phyloP scores from a whole-genome alignment of 2,888 invertebrate genomes.

The Chloroclysta siterata region DNA sequence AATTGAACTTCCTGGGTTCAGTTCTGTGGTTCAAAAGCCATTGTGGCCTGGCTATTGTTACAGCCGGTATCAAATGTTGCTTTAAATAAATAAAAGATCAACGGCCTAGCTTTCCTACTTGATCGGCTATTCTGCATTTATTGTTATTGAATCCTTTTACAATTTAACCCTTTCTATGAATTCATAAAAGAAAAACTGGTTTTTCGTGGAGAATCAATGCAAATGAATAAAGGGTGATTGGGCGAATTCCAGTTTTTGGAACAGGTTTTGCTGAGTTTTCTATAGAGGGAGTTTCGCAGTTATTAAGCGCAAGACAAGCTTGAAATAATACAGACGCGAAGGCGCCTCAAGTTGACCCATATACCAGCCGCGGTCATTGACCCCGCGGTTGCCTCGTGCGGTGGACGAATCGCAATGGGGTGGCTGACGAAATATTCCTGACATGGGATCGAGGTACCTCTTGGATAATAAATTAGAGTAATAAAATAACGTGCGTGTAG shows the following conservation, averaged over 20 bases:
- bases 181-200: constrained; percentile 58
- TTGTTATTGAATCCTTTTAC: constrained; percentile 51
- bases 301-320: constrained; percentile 52
- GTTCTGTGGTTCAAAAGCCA: constrained; percentile 48
- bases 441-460: constrained; percentile 39
- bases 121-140: constrained; percentile 44
- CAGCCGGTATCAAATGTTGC: constrained; percentile 53
- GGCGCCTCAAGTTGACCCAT: constrained; percentile 82
- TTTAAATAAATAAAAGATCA: constrained; percentile 51
- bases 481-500: constrained; percentile 31
- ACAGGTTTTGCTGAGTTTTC: constrained; percentile 57
- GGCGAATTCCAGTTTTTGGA: constrained; percentile 54
- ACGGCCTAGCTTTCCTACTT: constrained; percentile 56
- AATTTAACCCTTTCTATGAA: constrained; percentile 66
- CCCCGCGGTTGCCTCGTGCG: constrained; percentile 67
- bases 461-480: constrained; percentile 37
- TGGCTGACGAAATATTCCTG: constrained; percentile 53
- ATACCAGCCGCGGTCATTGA: constrained; percentile 76
- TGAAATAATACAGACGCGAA: constrained; percentile 76
- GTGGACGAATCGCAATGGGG: constrained; percentile 56
- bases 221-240: constrained; percentile 34
- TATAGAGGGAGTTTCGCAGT: constrained; percentile 59
- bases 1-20: constrained; percentile 47
- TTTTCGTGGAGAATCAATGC: constrained; percentile 42
- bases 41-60: constrained; percentile 49